Evolutionary conservation across 2,797 vertebrate species (phyloP).

Genomic region (Aplochiton taeniatus): DNA sequence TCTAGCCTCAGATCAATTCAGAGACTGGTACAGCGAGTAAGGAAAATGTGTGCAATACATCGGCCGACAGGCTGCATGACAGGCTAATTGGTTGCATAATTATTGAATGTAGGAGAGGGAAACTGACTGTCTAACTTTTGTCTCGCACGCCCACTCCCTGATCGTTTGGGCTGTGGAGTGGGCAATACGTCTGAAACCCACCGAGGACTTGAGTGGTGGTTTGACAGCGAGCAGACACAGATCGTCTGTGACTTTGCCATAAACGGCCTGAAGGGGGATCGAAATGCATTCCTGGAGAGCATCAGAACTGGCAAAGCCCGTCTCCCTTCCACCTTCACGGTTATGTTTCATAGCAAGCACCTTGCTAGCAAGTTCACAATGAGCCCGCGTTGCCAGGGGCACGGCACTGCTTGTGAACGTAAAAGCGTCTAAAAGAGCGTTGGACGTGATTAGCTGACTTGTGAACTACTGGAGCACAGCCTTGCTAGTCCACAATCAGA

Average conservation of each 20-base stretch:
- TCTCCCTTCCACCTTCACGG: too few relatives aligned
- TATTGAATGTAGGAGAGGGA: slow-evolving; percentile 6
- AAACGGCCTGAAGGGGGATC: slow-evolving; percentile 3
- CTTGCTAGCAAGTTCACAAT: too few relatives aligned
- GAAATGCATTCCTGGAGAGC: background rate
- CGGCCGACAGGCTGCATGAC: background rate
- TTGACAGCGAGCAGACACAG: background rate
- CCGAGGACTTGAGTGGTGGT: background rate
- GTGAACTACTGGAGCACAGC: too few relatives aligned
- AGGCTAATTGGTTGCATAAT: slow-evolving; percentile 36
- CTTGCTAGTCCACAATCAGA: too few relatives aligned
- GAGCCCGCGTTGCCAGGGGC: too few relatives aligned
- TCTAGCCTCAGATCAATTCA: slow-evolving; percentile 26
- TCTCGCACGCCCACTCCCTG: slow-evolving; percentile 12
- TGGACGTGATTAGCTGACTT: too few relatives aligned
- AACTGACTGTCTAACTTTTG: slow-evolving; percentile 2
- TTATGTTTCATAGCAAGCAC: too few relatives aligned
- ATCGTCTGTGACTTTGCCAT: background rate
- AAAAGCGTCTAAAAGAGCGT: too few relatives aligned
- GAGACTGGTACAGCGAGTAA: slow-evolving; percentile 5
- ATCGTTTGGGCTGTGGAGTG: background rate
- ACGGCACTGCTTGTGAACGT: too few relatives aligned
- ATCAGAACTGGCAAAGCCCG: too few relatives aligned
- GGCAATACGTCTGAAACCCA: background rate
- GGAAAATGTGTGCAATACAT: slow-evolving; percentile 14